Conservation (phyloP, 2,797 vertebrate genomes). For the Percopsis omiscomaycus region DNA sequence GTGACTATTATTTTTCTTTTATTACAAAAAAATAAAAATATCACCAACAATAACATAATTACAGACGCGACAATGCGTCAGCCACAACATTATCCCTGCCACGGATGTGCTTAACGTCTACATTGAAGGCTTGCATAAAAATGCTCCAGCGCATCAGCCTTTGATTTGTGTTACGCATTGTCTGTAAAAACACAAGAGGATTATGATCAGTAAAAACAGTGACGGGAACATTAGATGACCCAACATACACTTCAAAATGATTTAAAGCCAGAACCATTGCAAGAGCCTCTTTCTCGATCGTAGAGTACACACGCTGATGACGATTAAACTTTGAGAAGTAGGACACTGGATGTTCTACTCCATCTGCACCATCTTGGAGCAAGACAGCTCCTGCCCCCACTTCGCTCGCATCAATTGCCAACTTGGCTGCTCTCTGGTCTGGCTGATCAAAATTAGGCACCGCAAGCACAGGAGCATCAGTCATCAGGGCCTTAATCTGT, state of each 20-base stretch:
- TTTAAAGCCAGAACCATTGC: neutral
- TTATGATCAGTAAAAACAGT: conserved; percentile 14
- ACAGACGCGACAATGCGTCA: neutral
- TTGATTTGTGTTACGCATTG: neutral
- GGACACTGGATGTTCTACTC: neutral
- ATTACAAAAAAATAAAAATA: too few species aligned
- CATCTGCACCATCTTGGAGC: neutral
- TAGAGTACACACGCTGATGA: conserved; percentile 4
- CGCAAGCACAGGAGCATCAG: neutral
- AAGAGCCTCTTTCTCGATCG: neutral
- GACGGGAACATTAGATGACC: neutral
- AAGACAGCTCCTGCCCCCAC: neutral
- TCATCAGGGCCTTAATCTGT: neutral
- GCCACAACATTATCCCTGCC: neutral
- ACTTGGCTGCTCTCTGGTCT: too few species aligned
- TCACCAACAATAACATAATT: neutral
- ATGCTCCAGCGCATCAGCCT: neutral
- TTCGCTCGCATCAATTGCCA: neutral
- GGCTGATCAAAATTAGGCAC: too few species aligned
- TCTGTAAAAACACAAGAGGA: neutral
- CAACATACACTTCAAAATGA: conserved; percentile 16
- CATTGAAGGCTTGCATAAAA: neutral
- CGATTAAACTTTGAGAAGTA: conserved; percentile 9
- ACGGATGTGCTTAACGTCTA: neutral
- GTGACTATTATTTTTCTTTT: too few species aligned